phyloP scores from a whole-genome alignment of 1,140 invertebrate species.

The Psilanteris sp. region DNA sequence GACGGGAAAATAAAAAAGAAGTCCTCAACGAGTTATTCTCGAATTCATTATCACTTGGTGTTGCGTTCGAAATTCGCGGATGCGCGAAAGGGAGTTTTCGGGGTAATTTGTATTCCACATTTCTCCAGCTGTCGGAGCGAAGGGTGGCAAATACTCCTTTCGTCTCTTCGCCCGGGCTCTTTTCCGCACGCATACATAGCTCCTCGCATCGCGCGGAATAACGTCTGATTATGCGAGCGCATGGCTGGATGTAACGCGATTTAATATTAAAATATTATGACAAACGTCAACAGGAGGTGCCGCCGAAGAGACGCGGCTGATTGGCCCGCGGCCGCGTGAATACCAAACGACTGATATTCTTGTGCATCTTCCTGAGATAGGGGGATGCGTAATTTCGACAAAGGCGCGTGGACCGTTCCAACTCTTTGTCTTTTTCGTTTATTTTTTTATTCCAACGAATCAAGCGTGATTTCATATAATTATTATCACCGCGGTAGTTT shows the following conservation, averaged over 20 bases:
- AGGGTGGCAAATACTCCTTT: constrained; percentile 68
- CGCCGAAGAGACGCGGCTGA: constrained; percentile 74
- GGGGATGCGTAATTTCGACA: constrained; percentile 5
- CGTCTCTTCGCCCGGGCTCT: constrained; percentile 54
- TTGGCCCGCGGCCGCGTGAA: constrained; percentile 76
- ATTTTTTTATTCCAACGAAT: constrained; percentile 1
- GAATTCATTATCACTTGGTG: constrained; percentile 70
- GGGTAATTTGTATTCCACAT: constrained; percentile 78
- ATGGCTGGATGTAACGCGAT: constrained; percentile 79
- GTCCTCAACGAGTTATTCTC: constrained; percentile 67
- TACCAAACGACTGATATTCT: constrained; percentile 75
- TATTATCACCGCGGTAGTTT: too few relatives aligned
- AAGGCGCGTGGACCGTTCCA: neutral
- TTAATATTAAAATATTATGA: constrained; percentile 82
- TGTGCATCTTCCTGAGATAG: constrained; percentile 33
- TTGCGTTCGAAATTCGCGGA: constrained; percentile 61
- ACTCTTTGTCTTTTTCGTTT: too few relatives aligned
- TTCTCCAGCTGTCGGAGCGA: constrained; percentile 72
- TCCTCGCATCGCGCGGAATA: constrained; percentile 61
- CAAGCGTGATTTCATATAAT: too few relatives aligned
- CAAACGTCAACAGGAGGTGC: constrained; percentile 79
- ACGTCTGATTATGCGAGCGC: constrained; percentile 80
- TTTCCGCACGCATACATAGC: constrained; percentile 35
- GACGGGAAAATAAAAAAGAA: too few relatives aligned
- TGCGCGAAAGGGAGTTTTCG: constrained; percentile 53